Conservation (phyloP, 1,140 invertebrate species). For the Drosophila simulans region DNA sequence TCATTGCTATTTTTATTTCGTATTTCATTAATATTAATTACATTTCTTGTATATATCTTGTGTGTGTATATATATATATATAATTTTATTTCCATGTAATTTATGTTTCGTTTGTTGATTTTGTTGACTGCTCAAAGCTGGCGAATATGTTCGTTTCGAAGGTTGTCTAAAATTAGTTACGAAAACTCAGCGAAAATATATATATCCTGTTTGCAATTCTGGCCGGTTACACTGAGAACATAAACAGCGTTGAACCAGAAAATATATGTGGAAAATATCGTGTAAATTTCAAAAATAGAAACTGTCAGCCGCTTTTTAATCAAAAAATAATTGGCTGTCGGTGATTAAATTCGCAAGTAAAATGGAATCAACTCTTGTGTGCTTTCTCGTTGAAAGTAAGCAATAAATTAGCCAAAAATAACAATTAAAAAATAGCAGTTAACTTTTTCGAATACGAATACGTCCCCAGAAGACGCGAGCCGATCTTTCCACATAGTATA, state of each 20-base stretch:
- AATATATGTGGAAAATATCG: background rate
- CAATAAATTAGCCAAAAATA: background rate
- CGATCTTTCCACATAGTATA: background rate
- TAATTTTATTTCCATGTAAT: conserved; percentile 52
- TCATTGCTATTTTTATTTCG: conserved; percentile 65
- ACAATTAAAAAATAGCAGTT: background rate
- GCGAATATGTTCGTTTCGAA: conserved; percentile 25
- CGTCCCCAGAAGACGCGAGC: background rate
- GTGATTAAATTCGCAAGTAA: no score
- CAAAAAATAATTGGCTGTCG: no score
- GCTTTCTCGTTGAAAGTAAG: background rate
- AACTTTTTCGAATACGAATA: background rate
- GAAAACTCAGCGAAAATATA: background rate
- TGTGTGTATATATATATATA: conserved; percentile 36
- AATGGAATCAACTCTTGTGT: no score
- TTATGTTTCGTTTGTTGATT: conserved; percentile 46
- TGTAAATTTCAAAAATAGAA: background rate
- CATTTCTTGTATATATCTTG: conserved; percentile 45
- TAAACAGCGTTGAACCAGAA: background rate
- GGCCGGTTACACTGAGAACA: background rate
- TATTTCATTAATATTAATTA: conserved; percentile 50
- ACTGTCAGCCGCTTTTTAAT: no score
- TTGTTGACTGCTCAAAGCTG: conserved; percentile 46
- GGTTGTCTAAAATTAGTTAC: conserved; percentile 7
- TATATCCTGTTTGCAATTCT: background rate